Evolutionary conservation across 2,797 vertebrate genomes (phyloP).

Genomic region (Ciconia nigra): DNA sequence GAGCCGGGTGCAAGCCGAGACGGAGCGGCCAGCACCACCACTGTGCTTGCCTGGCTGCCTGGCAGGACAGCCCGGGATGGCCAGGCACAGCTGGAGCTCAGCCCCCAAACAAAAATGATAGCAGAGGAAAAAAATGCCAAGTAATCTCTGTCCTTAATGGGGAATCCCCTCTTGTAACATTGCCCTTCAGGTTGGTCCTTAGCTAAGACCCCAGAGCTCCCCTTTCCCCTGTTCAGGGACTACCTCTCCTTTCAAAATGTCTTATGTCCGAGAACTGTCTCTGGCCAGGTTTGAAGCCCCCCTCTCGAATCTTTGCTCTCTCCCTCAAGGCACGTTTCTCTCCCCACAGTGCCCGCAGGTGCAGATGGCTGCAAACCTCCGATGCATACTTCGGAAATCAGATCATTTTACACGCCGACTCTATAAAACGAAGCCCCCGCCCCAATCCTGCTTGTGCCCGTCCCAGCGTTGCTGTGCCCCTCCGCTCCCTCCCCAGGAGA

Average conservation of each 20-base stretch:
- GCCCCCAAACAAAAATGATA: neutral
- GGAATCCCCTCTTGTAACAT: neutral
- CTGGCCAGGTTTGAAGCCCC: neutral
- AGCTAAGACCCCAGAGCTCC: neutral
- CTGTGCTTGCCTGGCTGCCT: neutral
- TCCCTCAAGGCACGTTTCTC: neutral
- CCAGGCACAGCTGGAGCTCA: neutral
- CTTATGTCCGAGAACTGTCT: neutral
- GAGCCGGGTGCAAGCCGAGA: rapidly evolving
- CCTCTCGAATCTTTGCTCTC: neutral
- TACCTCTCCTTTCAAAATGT: neutral
- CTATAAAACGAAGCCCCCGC: neutral
- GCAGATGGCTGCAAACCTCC: neutral
- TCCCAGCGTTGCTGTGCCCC: rapidly evolving
- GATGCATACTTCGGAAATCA: neutral
- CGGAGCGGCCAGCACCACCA: neutral
- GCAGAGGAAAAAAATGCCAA: neutral
- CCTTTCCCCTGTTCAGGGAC: neutral
- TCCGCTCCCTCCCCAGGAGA: neutral
- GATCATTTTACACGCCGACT: neutral
- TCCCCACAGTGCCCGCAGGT: neutral
- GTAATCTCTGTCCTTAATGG: neutral
- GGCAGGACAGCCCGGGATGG: neutral
- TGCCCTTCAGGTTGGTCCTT: neutral
- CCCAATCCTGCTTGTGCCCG: neutral